Base-by-base conservation (phyloP, 2,113 vertebrate genomes). In the Laterallus jamaicensis region DNA sequence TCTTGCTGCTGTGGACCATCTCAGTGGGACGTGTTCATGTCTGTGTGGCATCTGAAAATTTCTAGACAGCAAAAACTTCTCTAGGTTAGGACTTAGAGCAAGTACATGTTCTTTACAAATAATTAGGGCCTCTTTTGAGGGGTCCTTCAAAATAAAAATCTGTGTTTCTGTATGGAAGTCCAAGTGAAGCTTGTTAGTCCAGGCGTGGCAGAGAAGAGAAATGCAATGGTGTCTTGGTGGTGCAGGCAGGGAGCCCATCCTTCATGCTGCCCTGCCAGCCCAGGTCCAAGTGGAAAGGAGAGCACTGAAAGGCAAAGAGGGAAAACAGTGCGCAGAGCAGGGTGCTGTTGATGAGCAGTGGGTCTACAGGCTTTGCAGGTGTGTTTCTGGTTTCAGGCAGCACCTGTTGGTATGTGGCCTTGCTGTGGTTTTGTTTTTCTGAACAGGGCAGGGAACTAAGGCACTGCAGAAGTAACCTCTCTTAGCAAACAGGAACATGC, bases 141-240 rank as follows among this genome's bases (percentile, higher is more conserved):
- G 67, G 9, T 42, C 50, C 82, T 90, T 39, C 64, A 62, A 60
- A 83, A 28, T 25, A 82, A 66, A 60, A 82, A 28, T 16, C 13
- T 1, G 2, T 59, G 5, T 64, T 87, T 83, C 24, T 79, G 13
- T 15, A 55, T n/a, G 44, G 26, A 83, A 29, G 21, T 9, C n/a
- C 19, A 22, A 29, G 31, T 39, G 31, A 55, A 28, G 25, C 16
- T 55, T 22, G 26, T 55, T 63, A 12, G 13, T 54, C 44, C 7
- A 5, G 35, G 42, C 20, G 9, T 24, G 49, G 19, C 44, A 1
- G 15, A 74, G 40, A 32, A 20, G 35, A 25, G 40, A 28, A 32
- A 6, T 8, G 37, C 28, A 9, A 56, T 12, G 6, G 49, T 8
- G 2, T 31, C 1, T 0, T 10, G 14, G 49, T 35, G n/a, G 10